Evolutionary conservation across 2,113 vertebrate genomes (phyloP), one percentile per base, ranked within the genome.

Genomic region (Polypterus senegalus): DNA sequence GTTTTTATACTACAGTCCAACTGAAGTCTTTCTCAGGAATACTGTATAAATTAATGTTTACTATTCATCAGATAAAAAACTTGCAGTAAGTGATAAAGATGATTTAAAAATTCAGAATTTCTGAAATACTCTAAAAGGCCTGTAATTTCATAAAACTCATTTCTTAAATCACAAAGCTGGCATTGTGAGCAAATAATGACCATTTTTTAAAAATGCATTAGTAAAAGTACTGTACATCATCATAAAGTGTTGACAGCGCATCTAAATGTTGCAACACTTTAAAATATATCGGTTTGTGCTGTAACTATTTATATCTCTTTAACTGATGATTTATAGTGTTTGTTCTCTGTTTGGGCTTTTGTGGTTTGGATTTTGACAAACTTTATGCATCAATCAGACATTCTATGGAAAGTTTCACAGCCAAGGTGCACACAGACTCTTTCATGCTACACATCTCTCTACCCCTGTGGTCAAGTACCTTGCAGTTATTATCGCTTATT

Each of bases 381-480:
- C 66, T 51, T 70, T 69, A 70, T 52, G 61, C 57, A 58, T 57
- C 3, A 59, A 67, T 62, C 74, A 77, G 63, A 76, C 80, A 74
- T 66, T 59, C 65, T 69, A 76, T 80, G 80, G 78, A 82, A 84
- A 79, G 76, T 83, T 77, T 69, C 74, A 77, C 71, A 79, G 83
- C 74, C 71, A 69, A 81, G 71, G 75, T 78, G 77, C 78, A 85
- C 81, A 84, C 78, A 76, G 77, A 81, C 74, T 81, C 79, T 83
- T 88, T 90, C 83, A 84, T 83, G 82, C 76, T 85, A 77, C 77
- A 77, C 70, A 82, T 83, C 87, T 86, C 76, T 89, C 89, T 84
- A 79, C 88, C 84, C 87, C 87, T 92, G 89, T 92, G 89, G 92
- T 87, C 89, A 88, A 88, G 88, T 87, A 84, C 83, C 86, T 92